Evolutionary conservation across 2,888 invertebrate species (phyloP).

Genomic region (Melitaea athalia): DNA sequence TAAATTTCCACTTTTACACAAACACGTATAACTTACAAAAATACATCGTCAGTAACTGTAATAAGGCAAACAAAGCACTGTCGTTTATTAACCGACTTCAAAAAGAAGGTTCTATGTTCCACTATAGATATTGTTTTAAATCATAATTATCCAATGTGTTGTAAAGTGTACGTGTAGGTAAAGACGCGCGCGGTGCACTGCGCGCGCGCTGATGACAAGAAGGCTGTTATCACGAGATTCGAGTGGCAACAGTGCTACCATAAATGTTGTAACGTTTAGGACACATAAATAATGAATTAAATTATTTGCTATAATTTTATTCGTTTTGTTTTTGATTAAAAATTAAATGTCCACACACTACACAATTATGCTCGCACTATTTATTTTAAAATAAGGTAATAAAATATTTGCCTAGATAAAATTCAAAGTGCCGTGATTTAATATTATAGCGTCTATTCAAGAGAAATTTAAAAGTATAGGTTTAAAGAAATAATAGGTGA

Average conservation of each 20-base stretch:
- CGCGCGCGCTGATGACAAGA: conserved; percentile 65
- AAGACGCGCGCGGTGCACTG: conserved; percentile 62
- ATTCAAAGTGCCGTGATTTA: too few species aligned
- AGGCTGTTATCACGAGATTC: conserved; percentile 66
- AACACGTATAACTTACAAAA: neutral
- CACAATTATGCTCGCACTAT: too few species aligned
- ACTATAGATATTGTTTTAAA: neutral
- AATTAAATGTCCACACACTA: too few species aligned
- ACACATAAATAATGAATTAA: neutral
- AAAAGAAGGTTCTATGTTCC: too few species aligned
- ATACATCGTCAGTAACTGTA: neutral
- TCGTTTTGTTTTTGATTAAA: neutral
- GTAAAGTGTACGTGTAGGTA: conserved; percentile 1
- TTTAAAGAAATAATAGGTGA: too few species aligned
- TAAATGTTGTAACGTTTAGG: neutral
- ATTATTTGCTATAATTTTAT: neutral
- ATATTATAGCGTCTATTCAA: too few species aligned
- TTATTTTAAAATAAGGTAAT: too few species aligned
- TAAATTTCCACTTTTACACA: conserved; percentile 13
- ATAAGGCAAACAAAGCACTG: conserved; percentile 13
- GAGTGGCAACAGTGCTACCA: conserved; percentile 42
- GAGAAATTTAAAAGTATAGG: too few species aligned
- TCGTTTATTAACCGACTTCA: neutral
- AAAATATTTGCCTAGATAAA: too few species aligned
- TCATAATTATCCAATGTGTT: conserved; percentile 1